phyloP scores from a whole-genome alignment of 2,797 vertebrate species.

The Sardinella longiceps region DNA sequence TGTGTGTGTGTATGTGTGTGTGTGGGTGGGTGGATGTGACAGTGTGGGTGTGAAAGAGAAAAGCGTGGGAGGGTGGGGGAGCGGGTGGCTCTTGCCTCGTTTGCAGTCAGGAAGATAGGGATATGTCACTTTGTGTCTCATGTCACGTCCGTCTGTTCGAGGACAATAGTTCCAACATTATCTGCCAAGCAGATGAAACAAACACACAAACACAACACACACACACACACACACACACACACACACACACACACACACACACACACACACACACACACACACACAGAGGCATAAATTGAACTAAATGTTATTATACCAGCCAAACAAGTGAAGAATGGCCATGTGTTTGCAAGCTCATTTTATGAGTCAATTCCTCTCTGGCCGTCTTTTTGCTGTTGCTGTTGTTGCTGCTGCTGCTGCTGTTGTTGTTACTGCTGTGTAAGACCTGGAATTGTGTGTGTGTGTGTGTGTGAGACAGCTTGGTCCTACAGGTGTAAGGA shows the following conservation, averaged over 20 bases:
- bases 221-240: not conserved
- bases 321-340: not conserved
- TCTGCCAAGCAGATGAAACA: not conserved
- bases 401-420: not conserved
- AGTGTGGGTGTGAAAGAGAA: not conserved
- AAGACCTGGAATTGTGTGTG: not conserved
- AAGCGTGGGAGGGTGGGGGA: not conserved
- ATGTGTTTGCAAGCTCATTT: not conserved
- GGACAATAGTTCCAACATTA: not conserved
- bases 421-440: not conserved
- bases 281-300: not conserved
- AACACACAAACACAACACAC: not conserved
- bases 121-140: not conserved
- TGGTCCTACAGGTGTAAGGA: slow-evolving; percentile 1
- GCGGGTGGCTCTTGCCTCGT: not conserved
- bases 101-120: not conserved
- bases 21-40: not conserved
- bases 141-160: not conserved
- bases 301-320: not conserved
- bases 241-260: not conserved
- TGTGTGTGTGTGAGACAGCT: not conserved
- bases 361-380: not conserved
- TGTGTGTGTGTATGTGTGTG: not conserved
- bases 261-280: not conserved
- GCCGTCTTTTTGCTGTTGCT: not conserved